Evolutionary conservation across 2,888 invertebrate genomes (phyloP).

Genomic region (Idaea straminata): DNA sequence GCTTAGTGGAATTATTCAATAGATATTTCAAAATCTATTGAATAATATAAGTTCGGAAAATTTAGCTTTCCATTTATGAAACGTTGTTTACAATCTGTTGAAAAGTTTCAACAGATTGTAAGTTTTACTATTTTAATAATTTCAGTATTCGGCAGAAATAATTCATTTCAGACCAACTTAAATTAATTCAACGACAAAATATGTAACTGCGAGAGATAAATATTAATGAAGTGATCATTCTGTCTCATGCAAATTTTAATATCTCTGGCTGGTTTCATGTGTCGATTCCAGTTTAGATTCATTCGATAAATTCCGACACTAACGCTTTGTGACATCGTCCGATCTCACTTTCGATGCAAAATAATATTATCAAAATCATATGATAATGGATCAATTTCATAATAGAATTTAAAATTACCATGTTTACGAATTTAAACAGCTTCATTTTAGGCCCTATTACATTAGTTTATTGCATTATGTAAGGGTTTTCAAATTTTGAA

Average conservation of each 20-base stretch:
- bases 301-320: slow-evolving; percentile 23
- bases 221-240: background rate
- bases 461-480: background rate
- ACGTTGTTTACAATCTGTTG: background rate
- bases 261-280: background rate
- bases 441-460: background rate
- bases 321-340: slow-evolving; percentile 44
- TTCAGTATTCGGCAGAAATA: background rate
- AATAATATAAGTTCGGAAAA: background rate
- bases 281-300: background rate
- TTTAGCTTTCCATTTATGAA: background rate
- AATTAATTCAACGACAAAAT: too few species aligned
- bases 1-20: too few species aligned
- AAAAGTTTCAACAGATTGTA: background rate
- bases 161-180: background rate
- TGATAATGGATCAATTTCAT: background rate
- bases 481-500: background rate
- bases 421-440: background rate
- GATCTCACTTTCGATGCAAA: slow-evolving; percentile 49
- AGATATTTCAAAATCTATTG: too few species aligned
- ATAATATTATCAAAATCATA: slow-evolving; percentile 20
- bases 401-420: background rate
- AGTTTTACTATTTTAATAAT: background rate
- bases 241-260: background rate
- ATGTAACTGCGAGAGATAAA: background rate